Evolutionary conservation across 1,140 invertebrate species (phyloP).

Genomic region (Pachyrhynchus sulphureomaculatus): DNA sequence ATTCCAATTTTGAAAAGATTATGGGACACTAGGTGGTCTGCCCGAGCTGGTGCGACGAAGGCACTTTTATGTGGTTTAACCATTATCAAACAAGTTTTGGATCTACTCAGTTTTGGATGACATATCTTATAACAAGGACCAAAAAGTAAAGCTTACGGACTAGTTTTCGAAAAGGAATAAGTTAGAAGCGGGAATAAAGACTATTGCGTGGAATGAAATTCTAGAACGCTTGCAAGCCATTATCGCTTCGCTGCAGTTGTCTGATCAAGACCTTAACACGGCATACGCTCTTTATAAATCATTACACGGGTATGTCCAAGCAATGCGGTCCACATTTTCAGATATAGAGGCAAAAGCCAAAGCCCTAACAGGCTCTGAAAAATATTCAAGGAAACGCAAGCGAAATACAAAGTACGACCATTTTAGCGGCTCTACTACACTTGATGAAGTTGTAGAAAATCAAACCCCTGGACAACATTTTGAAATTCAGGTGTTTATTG

Average conservation of each 20-base stretch:
- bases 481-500: constrained; percentile 33
- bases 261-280: constrained; percentile 25
- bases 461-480: constrained; percentile 27
- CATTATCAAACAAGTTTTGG: constrained; percentile 29
- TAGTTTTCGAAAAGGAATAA: constrained; percentile 30
- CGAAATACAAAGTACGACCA: constrained; percentile 23
- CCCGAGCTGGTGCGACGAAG: constrained; percentile 37
- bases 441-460: constrained; percentile 26
- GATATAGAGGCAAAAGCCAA: constrained; percentile 31
- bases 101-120: neutral
- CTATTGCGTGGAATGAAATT: constrained; percentile 22
- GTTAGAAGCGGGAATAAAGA: constrained; percentile 33
- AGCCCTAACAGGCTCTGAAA: constrained; percentile 17
- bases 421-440: constrained; percentile 20
- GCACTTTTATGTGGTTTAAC: constrained; percentile 31
- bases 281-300: constrained; percentile 32
- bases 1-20: constrained; percentile 25
- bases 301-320: constrained; percentile 25
- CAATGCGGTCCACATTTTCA: constrained; percentile 23
- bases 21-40: constrained; percentile 28
- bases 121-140: no score
- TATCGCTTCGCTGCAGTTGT: constrained; percentile 12
- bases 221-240: constrained; percentile 26
- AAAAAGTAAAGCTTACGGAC: constrained; percentile 18
- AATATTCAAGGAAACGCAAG: constrained; percentile 18